phyloP scores from a whole-genome alignment of 2,888 invertebrate genomes.

The Agrochola lota region DNA sequence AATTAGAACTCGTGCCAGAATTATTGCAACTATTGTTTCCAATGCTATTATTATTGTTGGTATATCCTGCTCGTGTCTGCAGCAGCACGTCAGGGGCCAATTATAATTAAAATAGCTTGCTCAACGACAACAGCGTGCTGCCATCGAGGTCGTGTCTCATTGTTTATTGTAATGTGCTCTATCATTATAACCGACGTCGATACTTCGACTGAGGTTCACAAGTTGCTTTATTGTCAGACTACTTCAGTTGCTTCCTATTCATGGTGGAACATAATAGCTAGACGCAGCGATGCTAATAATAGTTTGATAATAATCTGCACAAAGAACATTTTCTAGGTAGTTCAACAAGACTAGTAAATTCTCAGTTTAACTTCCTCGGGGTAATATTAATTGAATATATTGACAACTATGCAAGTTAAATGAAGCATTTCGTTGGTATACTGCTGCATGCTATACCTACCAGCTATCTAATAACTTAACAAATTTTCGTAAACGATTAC shows the following conservation, averaged over 20 bases:
- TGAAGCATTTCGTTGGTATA: neutral
- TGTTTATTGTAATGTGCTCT: constrained; percentile 77
- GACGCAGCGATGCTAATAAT: constrained; percentile 20
- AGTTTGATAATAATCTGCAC: constrained; percentile 32
- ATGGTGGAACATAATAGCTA: constrained; percentile 31
- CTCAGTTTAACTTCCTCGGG: neutral
- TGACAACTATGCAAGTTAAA: neutral
- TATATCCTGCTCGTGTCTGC: constrained; percentile 67
- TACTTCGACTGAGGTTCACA: constrained; percentile 46
- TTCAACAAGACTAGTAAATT: constrained; percentile 14
- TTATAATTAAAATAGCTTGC: constrained; percentile 76
- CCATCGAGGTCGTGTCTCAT: constrained; percentile 69
- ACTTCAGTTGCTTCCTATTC: constrained; percentile 35
- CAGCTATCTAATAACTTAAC: neutral
- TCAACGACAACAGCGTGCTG: constrained; percentile 65
- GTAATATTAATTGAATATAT: neutral
- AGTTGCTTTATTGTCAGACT: constrained; percentile 32
- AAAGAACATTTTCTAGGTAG: constrained; percentile 5
- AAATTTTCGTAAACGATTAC: no score
- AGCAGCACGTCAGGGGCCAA: constrained; percentile 75
- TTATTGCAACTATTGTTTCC: constrained; percentile 67
- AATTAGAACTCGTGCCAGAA: constrained; percentile 60
- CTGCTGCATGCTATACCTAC: neutral
- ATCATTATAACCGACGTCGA: constrained; percentile 69
- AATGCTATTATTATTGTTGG: constrained; percentile 62